A percentile compares a stretch with the other conserved stretches of the same genome.
phyloP scores from a whole-genome alignment of 2,797 vertebrate species.

The Esox masquinongy region DNA sequence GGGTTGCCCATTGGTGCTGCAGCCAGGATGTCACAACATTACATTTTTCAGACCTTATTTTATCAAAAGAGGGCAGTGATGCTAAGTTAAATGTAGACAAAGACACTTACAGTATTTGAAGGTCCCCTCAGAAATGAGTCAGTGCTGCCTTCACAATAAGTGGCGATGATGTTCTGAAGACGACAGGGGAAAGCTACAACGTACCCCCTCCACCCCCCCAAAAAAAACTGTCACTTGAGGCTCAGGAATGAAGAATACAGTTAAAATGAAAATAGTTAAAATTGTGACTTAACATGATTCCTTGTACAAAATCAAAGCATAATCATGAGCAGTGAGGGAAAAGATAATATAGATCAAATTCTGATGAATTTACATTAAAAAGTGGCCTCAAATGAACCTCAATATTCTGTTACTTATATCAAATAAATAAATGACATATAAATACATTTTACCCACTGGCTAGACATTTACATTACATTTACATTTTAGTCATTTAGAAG shows the following conservation, averaged over 20 bases:
- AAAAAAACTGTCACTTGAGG: background rate
- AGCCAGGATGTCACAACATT: background rate
- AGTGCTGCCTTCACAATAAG: background rate
- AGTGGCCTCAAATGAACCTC: background rate
- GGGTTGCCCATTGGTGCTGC: background rate
- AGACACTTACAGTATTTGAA: background rate
- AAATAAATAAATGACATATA: too few species aligned
- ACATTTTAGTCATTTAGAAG: too few species aligned
- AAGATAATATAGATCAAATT: background rate
- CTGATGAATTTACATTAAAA: background rate
- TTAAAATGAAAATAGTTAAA: background rate
- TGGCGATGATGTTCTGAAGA: background rate
- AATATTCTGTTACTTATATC: too few species aligned
- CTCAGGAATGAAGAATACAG: background rate
- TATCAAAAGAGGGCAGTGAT: background rate
- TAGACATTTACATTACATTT: too few species aligned
- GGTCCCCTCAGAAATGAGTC: background rate
- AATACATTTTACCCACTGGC: too few species aligned
- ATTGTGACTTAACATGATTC: background rate
- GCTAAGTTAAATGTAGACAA: background rate
- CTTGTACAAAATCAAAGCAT: background rate
- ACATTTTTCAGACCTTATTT: background rate
- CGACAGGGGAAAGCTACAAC: too few species aligned
- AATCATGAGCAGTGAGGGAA: background rate
- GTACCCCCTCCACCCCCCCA: background rate